Base-by-base conservation (phyloP, 1,140 invertebrate species). In the Pogonomyrmex barbatus region DNA sequence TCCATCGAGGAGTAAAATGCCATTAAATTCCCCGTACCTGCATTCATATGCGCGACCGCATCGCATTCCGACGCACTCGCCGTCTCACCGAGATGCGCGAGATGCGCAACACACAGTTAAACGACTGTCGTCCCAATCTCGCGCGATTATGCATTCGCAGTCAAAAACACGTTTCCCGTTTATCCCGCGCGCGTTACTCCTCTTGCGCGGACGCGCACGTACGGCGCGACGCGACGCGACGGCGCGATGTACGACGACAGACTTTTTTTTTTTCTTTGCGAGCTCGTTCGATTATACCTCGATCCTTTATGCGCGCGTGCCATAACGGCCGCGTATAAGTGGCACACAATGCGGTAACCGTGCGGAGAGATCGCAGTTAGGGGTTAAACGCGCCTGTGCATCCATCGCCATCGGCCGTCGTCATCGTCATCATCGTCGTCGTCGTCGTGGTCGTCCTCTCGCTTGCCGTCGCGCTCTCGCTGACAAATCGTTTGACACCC, bases 401-500 rank as follows among this genome's bases (percentile, higher is more conserved):
- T 45, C 67, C 63, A 68, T 42, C 60, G 77, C 36, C 47, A 12
- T 67, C 33, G 45, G 54, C 36, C 45, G 17, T 60, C 45, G 52
- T 5, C 52, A 30, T 54, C 50, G 75, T 42, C 42, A 50, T 63
- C 73, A 54, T 60, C 54, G 24, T 60, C 58, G 58, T 9, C 30
- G n/a, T 24, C n/a, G 56, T 6, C 56, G 12, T 30, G 30, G n/a
- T 60, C 12, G 24, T n/a, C 39, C 8, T 67, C 63, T 5, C 9
- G 17, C 12, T 42, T 17, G 12, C 17, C 76, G 14, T 65, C 60
- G 60, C n/a, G 39, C n/a, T 39, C 17, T 81, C 56, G 79, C 79
- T 75, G 79, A 83, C 79, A 83, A 83, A 83, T 83, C 79, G 68
- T 75, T 83, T 83, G 79, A 83, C 79, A 83, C 79, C 79, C 54